Base-by-base conservation (phyloP, 2,888 invertebrate species). In the Philereme transversata region DNA sequence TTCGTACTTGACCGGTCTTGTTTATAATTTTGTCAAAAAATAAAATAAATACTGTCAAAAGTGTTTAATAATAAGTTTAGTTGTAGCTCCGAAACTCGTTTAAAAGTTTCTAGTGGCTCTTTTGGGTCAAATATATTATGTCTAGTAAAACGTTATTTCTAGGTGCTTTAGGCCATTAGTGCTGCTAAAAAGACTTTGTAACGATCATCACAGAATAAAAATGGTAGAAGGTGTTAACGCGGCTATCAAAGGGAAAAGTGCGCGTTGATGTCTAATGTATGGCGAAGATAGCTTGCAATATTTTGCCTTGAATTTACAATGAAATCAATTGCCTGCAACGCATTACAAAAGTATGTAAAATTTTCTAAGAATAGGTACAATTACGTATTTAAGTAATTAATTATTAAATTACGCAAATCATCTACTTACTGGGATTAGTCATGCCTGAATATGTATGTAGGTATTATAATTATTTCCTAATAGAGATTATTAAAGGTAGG, bases 231-330 rank as follows among this genome's bases (percentile, higher is more conserved):
- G n/a, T n/a, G n/a, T n/a, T n/a, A n/a, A n/a, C n/a, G n/a, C n/a
- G n/a, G n/a, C n/a, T n/a, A n/a, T n/a, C n/a, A n/a, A n/a, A n/a
- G n/a, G n/a, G n/a, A n/a, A n/a, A 35, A 40, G 22, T 49, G 62
- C 62, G 62, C 62, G 62, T 62, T 62, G n/a, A 62, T 43, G 51
- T 62, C 57, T 62, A 49, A 52, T 61, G 35, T 57, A 49, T 45
- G 34, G 38, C 5, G 43, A 51, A 60, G 4, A 5, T 6, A 9
- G 9, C 35, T 5, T 43, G 43, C 5, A 43, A 36, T 8, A 11
- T 8, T 44, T 35, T 8, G 10, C 44, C 6, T 44, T 52, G 41
- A 34, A 47, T 34, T 6, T 34, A 47, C 44, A 47, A 47, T 45
- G 11, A 11, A 22, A 22, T 36, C 33, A 5, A 9, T 7, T 51